phyloP scores from a whole-genome alignment of 1,140 invertebrate genomes.

The Camponotus floridanus region DNA sequence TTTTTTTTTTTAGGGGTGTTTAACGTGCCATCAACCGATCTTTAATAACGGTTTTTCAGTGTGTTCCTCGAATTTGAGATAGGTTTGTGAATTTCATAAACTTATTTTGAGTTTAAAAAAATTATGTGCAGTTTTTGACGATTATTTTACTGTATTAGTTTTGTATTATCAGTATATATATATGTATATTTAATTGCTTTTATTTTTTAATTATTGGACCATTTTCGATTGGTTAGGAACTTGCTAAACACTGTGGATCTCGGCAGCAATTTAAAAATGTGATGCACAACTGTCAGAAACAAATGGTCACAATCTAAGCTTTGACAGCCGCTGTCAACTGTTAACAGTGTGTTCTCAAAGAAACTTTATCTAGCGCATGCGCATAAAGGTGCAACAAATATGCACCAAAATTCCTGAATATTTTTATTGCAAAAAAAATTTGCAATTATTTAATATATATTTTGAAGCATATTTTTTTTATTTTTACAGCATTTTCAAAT shows the following conservation, averaged over 20 bases:
- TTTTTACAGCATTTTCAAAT: too few relatives aligned
- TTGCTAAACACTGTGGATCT: background rate
- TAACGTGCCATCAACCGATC: too few relatives aligned
- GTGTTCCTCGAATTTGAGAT: too few relatives aligned
- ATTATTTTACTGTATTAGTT: background rate
- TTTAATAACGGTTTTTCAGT: too few relatives aligned
- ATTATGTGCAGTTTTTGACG: background rate
- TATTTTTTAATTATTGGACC: background rate
- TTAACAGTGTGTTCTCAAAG: too few relatives aligned
- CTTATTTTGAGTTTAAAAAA: background rate
- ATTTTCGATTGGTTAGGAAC: background rate
- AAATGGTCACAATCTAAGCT: too few relatives aligned
- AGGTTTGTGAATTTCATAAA: background rate
- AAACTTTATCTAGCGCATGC: background rate
- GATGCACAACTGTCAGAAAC: background rate
- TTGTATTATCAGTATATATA: background rate
- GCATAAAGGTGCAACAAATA: background rate
- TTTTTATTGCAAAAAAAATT: too few relatives aligned
- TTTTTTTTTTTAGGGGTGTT: too few relatives aligned
- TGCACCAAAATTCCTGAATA: too few relatives aligned
- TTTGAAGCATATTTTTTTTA: too few relatives aligned
- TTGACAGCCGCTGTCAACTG: too few relatives aligned
- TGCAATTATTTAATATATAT: too few relatives aligned
- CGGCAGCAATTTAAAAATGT: background rate
- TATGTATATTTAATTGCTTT: constrained; percentile 1